Percentiles rank a stretch among this genome's conserved stretches.
phyloP scores from a whole-genome alignment of 1,140 invertebrate species.

The Panagrolaimus sp. region DNA sequence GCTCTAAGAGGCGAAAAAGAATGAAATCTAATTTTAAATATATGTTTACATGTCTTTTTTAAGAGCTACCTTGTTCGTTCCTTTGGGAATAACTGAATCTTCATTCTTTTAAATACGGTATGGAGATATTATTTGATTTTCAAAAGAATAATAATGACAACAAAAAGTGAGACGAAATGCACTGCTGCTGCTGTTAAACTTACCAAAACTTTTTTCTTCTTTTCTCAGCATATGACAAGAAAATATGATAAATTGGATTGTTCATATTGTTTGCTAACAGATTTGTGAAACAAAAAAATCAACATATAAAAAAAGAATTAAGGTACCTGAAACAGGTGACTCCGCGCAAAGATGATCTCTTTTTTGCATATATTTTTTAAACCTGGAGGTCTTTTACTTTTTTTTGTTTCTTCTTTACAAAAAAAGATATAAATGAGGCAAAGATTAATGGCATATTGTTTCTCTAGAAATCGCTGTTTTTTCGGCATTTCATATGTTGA shows the following conservation, averaged over 20 bases:
- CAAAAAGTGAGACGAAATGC: too few relatives aligned
- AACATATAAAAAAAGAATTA: background rate
- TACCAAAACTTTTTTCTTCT: too few relatives aligned
- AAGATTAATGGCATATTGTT: background rate
- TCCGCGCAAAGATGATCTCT: background rate
- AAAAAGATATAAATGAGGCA: too few relatives aligned
- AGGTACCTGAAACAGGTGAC: background rate
- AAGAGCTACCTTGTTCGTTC: background rate
- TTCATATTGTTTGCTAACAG: background rate
- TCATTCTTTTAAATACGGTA: too few relatives aligned
- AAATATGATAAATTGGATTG: slow-evolving; percentile 5
- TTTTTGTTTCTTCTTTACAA: too few relatives aligned
- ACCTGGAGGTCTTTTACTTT: too few relatives aligned
- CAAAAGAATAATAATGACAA: too few relatives aligned
- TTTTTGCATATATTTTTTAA: background rate
- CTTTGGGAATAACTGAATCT: background rate
- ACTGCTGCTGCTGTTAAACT: too few relatives aligned
- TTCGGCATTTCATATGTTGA: background rate
- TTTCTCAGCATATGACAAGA: too few relatives aligned
- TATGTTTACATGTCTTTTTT: background rate
- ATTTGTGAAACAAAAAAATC: background rate
- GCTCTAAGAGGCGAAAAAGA: background rate
- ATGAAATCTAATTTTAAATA: slow-evolving; percentile 2
- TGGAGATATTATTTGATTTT: too few relatives aligned
- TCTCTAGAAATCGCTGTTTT: background rate